A percentile compares a stretch with the other conserved stretches of the same genome.
phyloP scores from a whole-genome alignment of 2,113 vertebrate species.

The Odobenus rosmarus region DNA sequence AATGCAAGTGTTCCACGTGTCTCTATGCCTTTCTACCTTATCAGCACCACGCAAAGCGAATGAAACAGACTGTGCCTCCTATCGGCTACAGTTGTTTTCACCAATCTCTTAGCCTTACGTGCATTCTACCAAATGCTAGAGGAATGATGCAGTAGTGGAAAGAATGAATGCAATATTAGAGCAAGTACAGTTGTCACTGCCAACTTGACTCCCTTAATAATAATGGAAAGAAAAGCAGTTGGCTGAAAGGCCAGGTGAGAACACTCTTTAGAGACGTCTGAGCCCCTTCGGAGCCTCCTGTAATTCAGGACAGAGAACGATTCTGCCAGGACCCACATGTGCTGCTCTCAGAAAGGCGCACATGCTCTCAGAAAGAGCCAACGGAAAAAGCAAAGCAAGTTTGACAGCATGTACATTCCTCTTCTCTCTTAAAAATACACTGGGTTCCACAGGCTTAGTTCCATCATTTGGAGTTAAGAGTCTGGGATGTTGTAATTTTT shows the following conservation, averaged over 20 bases:
- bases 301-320: neutral
- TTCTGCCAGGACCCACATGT: slow-evolving; percentile 54
- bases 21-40: neutral
- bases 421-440: neutral
- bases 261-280: slow-evolving; percentile 34
- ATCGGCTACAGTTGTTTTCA: neutral
- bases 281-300: neutral
- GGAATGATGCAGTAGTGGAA: slow-evolving; percentile 66
- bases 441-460: slow-evolving; percentile 30
- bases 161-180: slow-evolving; percentile 66
- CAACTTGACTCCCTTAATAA: slow-evolving; percentile 64
- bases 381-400: slow-evolving; percentile 36
- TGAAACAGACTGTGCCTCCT: neutral
- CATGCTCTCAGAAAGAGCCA: slow-evolving; percentile 12
- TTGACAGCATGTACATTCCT: slow-evolving; percentile 32
- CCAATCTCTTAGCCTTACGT: neutral
- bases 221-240: slow-evolving; percentile 49
- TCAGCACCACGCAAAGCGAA: neutral
- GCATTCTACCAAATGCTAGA: neutral
- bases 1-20: neutral
- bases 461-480: neutral
- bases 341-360: slow-evolving; percentile 23
- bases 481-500: neutral
- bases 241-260: slow-evolving; percentile 67
- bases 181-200: slow-evolving; percentile 39